Conservation (phyloP, 2,888 invertebrate species). For the Lepetodrilus schrolli region DNA sequence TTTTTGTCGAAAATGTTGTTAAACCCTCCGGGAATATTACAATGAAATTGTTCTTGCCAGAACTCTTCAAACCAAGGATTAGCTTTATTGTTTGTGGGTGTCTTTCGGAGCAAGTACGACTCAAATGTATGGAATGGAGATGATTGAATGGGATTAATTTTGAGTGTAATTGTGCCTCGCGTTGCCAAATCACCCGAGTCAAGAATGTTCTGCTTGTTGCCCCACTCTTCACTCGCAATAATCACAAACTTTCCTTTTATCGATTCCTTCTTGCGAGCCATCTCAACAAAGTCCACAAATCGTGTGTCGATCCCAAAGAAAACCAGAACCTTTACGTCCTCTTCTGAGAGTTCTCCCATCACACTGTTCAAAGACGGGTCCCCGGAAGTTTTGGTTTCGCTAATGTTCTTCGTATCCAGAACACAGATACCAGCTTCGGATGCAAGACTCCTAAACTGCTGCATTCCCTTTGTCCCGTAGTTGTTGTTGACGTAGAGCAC, state of each 20-base stretch:
- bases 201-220: conserved; percentile 49
- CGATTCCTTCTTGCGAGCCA: conserved; percentile 40
- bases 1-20: conserved; percentile 41
- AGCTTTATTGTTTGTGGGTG: conserved; percentile 37
- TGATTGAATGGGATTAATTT: conserved; percentile 39
- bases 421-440: conserved; percentile 59
- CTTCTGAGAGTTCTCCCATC: conserved; percentile 32
- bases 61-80: conserved; percentile 67
- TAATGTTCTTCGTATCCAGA: conserved; percentile 51
- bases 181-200: conserved; percentile 44
- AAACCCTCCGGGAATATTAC: conserved; percentile 55
- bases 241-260: conserved; percentile 52
- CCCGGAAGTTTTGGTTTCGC: conserved; percentile 39
- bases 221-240: conserved; percentile 66
- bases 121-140: conserved; percentile 17
- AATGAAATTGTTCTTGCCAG: conserved; percentile 62
- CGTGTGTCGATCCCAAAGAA: conserved; percentile 65
- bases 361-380: conserved; percentile 40
- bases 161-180: conserved; percentile 57
- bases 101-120: conserved; percentile 33
- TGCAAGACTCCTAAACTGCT: conserved; percentile 53
- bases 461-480: conserved; percentile 65
- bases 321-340: conserved; percentile 59
- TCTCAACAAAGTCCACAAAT: conserved; percentile 49
- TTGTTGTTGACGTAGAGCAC: conserved; percentile 65